Evolutionary conservation across 2,797 vertebrate species (phyloP).

Genomic region (Rhabdophis nuchalis): DNA sequence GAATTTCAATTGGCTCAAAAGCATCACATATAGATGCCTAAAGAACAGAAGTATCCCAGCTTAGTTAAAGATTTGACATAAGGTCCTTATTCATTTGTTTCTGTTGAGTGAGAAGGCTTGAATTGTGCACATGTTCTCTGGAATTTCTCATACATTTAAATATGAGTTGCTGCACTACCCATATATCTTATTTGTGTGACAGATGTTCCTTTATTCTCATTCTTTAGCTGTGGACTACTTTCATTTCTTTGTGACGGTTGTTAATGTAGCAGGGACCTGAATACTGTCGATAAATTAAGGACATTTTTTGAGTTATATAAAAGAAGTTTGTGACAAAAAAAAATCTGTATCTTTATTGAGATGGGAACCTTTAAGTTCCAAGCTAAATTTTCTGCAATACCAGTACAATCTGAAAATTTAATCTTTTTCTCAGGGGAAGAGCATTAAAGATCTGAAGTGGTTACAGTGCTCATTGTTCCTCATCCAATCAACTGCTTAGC

Average conservation of each 20-base stretch:
- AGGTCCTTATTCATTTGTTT: not conserved
- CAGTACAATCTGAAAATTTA: not conserved
- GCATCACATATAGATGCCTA: not conserved
- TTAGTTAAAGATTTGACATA: not conserved
- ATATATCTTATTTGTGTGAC: not conserved
- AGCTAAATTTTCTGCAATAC: not conserved
- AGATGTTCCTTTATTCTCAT: not conserved
- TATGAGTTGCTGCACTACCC: not conserved
- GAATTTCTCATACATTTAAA: not conserved
- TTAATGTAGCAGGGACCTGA: not conserved
- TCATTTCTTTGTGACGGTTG: not conserved
- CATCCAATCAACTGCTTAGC: not conserved
- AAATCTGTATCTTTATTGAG: not conserved
- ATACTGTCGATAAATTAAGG: not conserved
- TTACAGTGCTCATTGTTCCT: not conserved
- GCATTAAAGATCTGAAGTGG: not conserved
- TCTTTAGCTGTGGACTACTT: not conserved
- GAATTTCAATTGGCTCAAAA: not conserved
- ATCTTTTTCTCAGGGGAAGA: not conserved
- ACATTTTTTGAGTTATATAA: not conserved
- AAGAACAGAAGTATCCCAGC: not conserved
- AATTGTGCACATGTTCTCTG: not conserved
- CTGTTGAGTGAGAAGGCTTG: not conserved
- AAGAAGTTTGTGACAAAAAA: not conserved
- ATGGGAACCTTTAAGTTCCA: not conserved